Evolutionary conservation across 2,888 invertebrate species (phyloP), one percentile per base, ranked within the genome.

Genomic region (Liopterus haemorrhoidalis): DNA sequence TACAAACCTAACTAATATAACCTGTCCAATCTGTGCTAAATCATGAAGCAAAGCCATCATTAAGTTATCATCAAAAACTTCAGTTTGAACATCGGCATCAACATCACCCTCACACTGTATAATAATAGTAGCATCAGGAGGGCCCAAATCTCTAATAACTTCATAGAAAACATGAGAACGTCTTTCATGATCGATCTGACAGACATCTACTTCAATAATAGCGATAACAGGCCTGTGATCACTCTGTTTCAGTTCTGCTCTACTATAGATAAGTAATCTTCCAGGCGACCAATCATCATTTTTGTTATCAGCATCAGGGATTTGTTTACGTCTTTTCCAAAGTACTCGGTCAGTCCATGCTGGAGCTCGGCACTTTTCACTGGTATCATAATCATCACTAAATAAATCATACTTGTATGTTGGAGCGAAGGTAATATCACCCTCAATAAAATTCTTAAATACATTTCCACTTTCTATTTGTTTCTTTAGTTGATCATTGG

Each of bases 321-420:
- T 74, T 45, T 85, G 76, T 61, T 81, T 83, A 54, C 86, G 74
- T 48, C 90, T 78, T 62, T 87, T 83, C 92, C 95, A 97, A 46
- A 99, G 71, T n/a, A 99, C 79, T 49, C 99, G 75, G 69, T 99
- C 99, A 0, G 99, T 99, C 95, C 95, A 99, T 3, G 99, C 97
- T 0, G 99, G 99, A 1, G 92, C 88, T 46, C 97, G 78, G 62
- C 85, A 84, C 69, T 99, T 99, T 65, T 99, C 99, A 63, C 96
- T 96, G 0, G 99, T 97, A 66, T 99, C 99, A 65, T 96, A 99
- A 69, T 97, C 96, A 65, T 97, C 94, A 59, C 94, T 95, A 66
- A 97, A 97, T 43, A 96, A 72, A 71, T 99, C 99, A 65, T 99
- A 99, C 65, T 99, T 99, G 68, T 99, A 99, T 0, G 99, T 99